Base-by-base conservation (phyloP, 1,140 invertebrate species). In the Zaprionus taronus region DNA sequence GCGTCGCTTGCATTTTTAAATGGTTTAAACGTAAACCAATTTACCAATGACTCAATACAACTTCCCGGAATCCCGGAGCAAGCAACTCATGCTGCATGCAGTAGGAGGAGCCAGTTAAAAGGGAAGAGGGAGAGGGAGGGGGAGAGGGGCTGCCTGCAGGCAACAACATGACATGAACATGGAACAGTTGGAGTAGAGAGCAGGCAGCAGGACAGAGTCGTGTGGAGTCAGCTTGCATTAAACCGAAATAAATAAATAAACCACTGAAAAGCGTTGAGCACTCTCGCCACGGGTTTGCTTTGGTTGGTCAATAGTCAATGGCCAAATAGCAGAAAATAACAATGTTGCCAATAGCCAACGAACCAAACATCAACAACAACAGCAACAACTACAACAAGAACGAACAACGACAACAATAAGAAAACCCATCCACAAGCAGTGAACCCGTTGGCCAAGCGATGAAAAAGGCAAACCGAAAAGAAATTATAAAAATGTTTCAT, bases 201-300 rank as follows among this genome's bases (percentile, higher is more conserved):
- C 24, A 26, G 24, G 24, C 24, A 26, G 24, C 15, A 34, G 28
- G 28, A 31, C 28, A 31, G 28, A 9, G 28, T 31, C 28, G 28
- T 31, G 47, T 26, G 65, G 11, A 17, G 15, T n/a, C 80, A 79
- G 75, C 71, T 73, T 89, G 84, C 84, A 90, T 87, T 87, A 89
- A 90, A 87, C 77, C 78, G 81, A 87, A 87, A 87, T 87, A 87
- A 87, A 87, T 87, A 87, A 87, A 87, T 87, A 87, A 90, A 83
- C 65, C 73, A 67, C 56, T 82, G 72, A 81, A 76, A 83, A 70
- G 56, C 63, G 83, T 72, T 74, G 77, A 83, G 51, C 58, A 24
- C 66, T 62, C 65, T 62, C 65, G 60, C 65, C 72, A 61, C 17
- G 72, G 72, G 12, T 31, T 22, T 31, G 56, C n/a, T 22, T 26